phyloP scores from a whole-genome alignment of 2,888 invertebrate genomes.

The Perithous albicinctus region DNA sequence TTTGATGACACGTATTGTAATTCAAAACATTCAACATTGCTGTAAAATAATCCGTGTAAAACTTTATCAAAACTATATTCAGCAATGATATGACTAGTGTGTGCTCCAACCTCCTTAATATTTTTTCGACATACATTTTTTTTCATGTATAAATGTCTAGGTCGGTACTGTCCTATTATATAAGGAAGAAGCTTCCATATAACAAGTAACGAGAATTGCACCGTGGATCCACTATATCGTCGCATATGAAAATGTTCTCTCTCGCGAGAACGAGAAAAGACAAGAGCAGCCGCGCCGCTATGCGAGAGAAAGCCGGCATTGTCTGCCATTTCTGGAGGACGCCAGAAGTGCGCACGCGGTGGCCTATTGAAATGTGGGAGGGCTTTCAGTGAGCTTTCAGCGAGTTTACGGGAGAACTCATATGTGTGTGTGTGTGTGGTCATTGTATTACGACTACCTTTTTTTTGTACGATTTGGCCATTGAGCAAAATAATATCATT shows the following conservation, averaged over 20 bases:
- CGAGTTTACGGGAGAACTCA: conserved; percentile 35
- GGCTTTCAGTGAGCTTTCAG: conserved; percentile 65
- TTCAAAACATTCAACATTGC: no score
- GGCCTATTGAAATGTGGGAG: conserved; percentile 70
- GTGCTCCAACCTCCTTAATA: no score
- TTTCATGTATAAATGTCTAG: not conserved
- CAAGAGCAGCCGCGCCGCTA: conserved; percentile 42
- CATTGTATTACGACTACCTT: conserved; percentile 10
- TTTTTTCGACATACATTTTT: not conserved
- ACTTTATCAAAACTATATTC: no score
- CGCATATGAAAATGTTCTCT: conserved; percentile 43
- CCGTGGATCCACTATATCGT: conserved; percentile 15
- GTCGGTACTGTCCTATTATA: not conserved
- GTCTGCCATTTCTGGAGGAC: conserved; percentile 71
- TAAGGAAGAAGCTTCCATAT: conserved; percentile 3
- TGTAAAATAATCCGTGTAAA: no score
- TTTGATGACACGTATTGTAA: no score
- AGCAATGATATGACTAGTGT: no score
- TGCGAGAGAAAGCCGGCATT: conserved; percentile 68
- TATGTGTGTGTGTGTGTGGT: conserved; percentile 44
- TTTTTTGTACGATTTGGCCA: conserved; percentile 3
- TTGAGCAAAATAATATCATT: conserved; percentile 3
- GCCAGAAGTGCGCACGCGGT: conserved; percentile 52
- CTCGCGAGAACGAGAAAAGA: conserved; percentile 55
- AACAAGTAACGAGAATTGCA: conserved; percentile 13